phyloP scores from a whole-genome alignment of 2,797 vertebrate genomes.

The Danio kyathit region DNA sequence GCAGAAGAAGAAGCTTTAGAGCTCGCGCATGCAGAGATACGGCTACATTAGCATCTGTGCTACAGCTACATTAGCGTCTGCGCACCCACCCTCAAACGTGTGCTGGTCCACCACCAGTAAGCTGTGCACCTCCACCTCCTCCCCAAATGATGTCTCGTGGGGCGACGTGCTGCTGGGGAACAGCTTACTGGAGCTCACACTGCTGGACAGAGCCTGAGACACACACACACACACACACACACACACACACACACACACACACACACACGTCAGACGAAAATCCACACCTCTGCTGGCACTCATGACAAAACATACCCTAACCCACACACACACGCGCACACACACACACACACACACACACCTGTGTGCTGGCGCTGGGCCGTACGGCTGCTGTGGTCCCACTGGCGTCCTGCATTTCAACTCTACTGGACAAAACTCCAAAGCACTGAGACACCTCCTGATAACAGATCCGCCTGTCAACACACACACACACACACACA shows the following conservation, averaged over 20 bases:
- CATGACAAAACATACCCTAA: too few relatives aligned
- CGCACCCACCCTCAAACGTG: slow-evolving; percentile 92
- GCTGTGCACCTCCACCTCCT: slow-evolving; percentile 98
- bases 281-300: too few relatives aligned
- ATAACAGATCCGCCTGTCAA: slow-evolving; percentile 94
- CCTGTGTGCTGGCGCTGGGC: slow-evolving; percentile 98
- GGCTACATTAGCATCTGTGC: background rate
- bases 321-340: too few relatives aligned
- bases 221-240: background rate
- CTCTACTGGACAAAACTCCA: slow-evolving; percentile 93
- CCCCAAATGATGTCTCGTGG: slow-evolving; percentile 96
- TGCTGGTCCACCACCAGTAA: slow-evolving; percentile 98
- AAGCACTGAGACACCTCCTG: slow-evolving; percentile 99
- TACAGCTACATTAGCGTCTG: too few relatives aligned
- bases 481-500: slow-evolving; percentile 1
- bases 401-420: slow-evolving; percentile 95
- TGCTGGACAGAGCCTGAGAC: slow-evolving; percentile 92
- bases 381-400: slow-evolving; percentile 92
- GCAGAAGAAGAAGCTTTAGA: slow-evolving; percentile 12
- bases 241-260: background rate
- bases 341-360: slow-evolving; percentile 68
- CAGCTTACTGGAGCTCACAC: slow-evolving; percentile 97
- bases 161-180: slow-evolving; percentile 98
- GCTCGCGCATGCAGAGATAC: background rate
- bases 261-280: too few relatives aligned